These are phyloP conservation scores for Taeniopygia guttata DNA, from an alignment of 2,797 vertebrate species.

Conservation along the genomic window DNA sequence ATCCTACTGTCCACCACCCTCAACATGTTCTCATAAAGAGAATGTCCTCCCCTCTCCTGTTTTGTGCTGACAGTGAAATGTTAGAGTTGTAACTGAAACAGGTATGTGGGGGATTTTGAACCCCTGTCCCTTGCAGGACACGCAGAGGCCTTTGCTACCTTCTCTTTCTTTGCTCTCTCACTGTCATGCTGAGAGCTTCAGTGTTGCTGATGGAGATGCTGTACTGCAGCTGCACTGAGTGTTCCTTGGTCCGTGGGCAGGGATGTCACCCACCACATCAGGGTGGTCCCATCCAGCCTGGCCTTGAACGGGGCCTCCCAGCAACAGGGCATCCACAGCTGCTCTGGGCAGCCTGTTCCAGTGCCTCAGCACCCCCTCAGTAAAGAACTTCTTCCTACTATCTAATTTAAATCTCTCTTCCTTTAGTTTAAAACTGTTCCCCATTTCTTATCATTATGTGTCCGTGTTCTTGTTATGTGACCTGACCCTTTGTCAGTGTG, in stretches of 20 bases:
- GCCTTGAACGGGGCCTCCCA: neutral
- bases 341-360: neutral
- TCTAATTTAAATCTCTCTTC: neutral
- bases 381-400: neutral
- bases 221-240: neutral
- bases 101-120: neutral
- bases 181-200: neutral
- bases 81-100: neutral
- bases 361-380: neutral
- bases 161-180: neutral
- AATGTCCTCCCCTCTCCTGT: neutral
- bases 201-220: neutral
- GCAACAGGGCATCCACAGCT: neutral
- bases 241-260: neutral
- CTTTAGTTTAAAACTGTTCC: neutral
- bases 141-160: neutral
- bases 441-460: neutral
- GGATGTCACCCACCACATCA: neutral
- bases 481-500: neutral
- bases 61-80: neutral
- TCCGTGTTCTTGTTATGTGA: rapidly evolving
- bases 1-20: neutral
- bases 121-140: neutral
- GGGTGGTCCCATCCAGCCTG: neutral
- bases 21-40: neutral